Evolutionary conservation across 2,797 vertebrate genomes (phyloP), one percentile per base, ranked within the genome.

Genomic region (Sphenodon punctatus): DNA sequence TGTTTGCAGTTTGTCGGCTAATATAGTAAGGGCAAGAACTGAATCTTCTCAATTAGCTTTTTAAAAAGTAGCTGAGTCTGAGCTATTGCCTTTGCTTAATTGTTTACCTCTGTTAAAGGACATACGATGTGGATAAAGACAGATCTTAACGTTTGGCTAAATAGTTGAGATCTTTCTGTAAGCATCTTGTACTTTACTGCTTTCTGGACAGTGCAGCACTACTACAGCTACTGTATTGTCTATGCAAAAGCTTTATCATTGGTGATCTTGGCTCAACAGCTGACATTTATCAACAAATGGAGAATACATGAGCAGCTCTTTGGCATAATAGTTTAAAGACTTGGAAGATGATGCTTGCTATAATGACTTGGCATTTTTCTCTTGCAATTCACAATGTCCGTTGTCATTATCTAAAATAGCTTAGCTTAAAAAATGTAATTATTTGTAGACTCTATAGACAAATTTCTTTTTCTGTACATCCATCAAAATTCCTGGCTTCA

Each of bases 221-320:
- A 41, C 72, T 76, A 43, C 67, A 86, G 58, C 79, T 71, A 59
- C 83, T 84, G 69, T 75, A 67, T 67, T 75, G 51, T 19, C 53
- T 56, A 10, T 72, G 65, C 58, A 3, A 72, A 81, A n/a, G n/a
- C n/a, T n/a, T n/a, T n/a, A n/a, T n/a, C n/a, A n/a, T n/a, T n/a
- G n/a, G n/a, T n/a, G 55, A 43, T 60, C 39, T 80, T 0, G 1
- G 38, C 59, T 86, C 58, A 59, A 75, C 53, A 87, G 25, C 8
- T 53, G 45, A 49, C 49, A n/a, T 61, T 88, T 59, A 84, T 51
- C 36, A 88, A 64, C n/a, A 6, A 22, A 39, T 38, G 61, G 38
- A 19, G 59, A 75, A 83, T 71, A 63, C 49, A 55, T 89, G 66
- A 89, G 79, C 48, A 61, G 55, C 63, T 87, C 2, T 7, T 82